Conservation (phyloP, 2,888 invertebrate species). For the Caenorhabditis macrosperma region DNA sequence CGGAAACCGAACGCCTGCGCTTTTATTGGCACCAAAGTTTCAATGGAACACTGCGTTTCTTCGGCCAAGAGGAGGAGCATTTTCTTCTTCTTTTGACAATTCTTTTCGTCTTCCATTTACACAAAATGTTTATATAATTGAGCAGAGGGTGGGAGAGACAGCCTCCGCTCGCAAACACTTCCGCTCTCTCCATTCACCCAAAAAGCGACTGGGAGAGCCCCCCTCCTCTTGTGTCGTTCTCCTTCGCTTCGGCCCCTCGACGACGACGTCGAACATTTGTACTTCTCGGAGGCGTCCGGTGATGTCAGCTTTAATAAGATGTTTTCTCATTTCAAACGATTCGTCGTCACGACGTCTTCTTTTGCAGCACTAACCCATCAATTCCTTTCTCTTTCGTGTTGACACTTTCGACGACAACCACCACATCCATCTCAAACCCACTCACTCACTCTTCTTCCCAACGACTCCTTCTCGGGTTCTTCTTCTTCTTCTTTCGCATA, state of each 20-base stretch:
- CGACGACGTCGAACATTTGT: slow-evolving; percentile 31
- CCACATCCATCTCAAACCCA: no score
- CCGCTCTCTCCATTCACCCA: slow-evolving; percentile 38
- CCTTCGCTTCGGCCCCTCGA: background rate
- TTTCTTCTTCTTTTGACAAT: slow-evolving; percentile 1
- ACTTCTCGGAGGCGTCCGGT: slow-evolving; percentile 30
- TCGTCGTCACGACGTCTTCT: slow-evolving; percentile 4
- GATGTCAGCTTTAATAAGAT: slow-evolving; percentile 7
- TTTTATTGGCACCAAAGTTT: background rate
- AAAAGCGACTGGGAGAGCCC: slow-evolving; percentile 10
- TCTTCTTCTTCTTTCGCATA: background rate
- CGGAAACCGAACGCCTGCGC: background rate
- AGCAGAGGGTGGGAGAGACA: slow-evolving; percentile 6
- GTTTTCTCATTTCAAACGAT: no score
- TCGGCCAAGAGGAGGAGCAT: background rate
- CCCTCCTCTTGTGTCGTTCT: no score
- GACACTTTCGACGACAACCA: slow-evolving; percentile 32
- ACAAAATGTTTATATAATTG: slow-evolving; percentile 46
- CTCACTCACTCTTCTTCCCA: no score
- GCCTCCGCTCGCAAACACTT: slow-evolving; percentile 34
- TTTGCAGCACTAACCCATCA: slow-evolving; percentile 3
- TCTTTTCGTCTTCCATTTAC: slow-evolving; percentile 17
- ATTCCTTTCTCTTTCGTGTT: slow-evolving; percentile 24
- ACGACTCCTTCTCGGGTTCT: slow-evolving; percentile 9
- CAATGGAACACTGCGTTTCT: background rate